phyloP scores from a whole-genome alignment of 2,113 vertebrate species.

The Brienomyrus longianalis region DNA sequence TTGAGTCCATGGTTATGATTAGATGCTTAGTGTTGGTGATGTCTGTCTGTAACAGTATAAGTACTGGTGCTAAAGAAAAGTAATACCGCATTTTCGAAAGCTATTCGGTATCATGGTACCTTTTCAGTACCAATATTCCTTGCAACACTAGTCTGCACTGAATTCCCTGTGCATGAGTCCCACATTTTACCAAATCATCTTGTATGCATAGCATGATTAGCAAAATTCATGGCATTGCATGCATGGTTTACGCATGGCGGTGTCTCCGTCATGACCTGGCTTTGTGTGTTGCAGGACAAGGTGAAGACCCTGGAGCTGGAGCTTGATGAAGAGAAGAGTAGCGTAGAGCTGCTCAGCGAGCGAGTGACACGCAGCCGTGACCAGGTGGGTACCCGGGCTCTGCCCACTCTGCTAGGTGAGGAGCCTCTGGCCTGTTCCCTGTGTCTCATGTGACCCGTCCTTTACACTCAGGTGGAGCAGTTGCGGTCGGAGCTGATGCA shows the following conservation, averaged over 20 bases:
- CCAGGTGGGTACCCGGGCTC: conserved; percentile 60
- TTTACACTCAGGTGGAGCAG: conserved; percentile 72
- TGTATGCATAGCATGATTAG: neutral
- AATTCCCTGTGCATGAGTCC: too few species aligned
- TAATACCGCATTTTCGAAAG: neutral
- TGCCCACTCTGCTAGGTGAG: neutral
- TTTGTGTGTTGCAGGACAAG: conserved; percentile 61
- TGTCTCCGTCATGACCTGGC: neutral
- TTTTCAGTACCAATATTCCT: neutral
- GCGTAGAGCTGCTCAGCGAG: conserved; percentile 77
- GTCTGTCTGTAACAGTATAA: neutral
- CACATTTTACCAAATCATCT: neutral
- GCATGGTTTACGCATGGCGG: neutral
- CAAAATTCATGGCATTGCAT: neutral
- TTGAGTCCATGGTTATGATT: neutral
- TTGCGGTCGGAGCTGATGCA: conserved; percentile 84
- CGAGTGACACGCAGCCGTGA: conserved; percentile 74
- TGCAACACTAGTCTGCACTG: too few species aligned
- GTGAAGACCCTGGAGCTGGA: conserved; percentile 75
- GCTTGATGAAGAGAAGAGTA: conserved; percentile 79
- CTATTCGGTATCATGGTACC: neutral
- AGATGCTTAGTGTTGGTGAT: neutral
- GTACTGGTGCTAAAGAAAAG: neutral
- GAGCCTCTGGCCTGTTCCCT: neutral
- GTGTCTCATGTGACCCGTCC: neutral